Evolutionary conservation across 37 sponge, comb jelly and placozoan genomes (phyloP), one percentile per base, ranked within the genome.

Genomic region (Eunapius fragilis): DNA sequence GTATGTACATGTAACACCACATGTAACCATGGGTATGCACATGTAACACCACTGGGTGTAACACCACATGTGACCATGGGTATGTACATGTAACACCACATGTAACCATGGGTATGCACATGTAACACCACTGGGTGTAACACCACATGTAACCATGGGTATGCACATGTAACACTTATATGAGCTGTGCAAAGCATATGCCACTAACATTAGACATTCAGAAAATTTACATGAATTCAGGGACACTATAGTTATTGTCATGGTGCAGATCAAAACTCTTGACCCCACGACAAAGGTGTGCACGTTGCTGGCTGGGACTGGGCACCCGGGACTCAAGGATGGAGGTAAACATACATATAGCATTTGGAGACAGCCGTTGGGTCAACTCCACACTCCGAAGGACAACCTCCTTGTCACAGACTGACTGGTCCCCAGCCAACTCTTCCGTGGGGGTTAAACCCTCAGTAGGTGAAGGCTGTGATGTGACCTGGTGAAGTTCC

Each of bases 241-340:
- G n/a, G n/a, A n/a, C n/a, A n/a, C n/a, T n/a, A n/a, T n/a, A 3
- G 37, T 13, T 25, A 24, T 25, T 5, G 67, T 35, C 17, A 27
- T 32, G n/a, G 10, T 28, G 27, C 45, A 93, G 95, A 89, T 96
- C 31, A 95, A 95, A 45, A 81, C 80, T 74, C 77, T 87, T 10
- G 68, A 87, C 34, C 88, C 88, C 0, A 47, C 72, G 2, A 71
- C 77, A 25, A 89, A 94, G 58, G 22, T 34, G 14, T 93, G 95
- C 48, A 37, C 75, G 2, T 92, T 91, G 17, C 71, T 96, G 41
- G 80, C 92, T 67, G 96, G 96, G 10, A 91, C 73, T 36, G 92
- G 96, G 7, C 19, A 68, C 19, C 70, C 92, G 48, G 95, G 95
- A 41, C 70, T 76, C 26, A 35, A 33, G 17, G 88, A 87, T 79